phyloP scores from a whole-genome alignment of 2,797 vertebrate species.

The Hafferia zeledoni region DNA sequence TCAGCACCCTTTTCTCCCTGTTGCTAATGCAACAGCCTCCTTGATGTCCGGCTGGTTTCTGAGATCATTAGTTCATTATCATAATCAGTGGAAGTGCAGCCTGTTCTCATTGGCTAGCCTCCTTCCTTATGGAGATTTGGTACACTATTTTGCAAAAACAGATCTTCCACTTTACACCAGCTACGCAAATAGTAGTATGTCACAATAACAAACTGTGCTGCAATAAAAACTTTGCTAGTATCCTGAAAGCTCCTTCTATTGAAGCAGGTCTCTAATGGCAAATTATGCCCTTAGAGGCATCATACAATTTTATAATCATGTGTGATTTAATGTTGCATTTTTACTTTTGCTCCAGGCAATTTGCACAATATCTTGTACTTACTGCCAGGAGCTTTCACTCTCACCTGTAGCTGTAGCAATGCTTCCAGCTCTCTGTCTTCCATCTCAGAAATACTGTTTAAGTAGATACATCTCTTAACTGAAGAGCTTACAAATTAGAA shows the following conservation, averaged over 20 bases:
- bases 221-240: not conserved
- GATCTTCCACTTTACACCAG: not conserved
- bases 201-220: not conserved
- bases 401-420: not conserved
- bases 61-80: not conserved
- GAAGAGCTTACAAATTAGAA: constrained; percentile 26
- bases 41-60: not conserved
- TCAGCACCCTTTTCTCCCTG: not conserved
- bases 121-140: not conserved
- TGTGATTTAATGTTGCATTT: not conserved
- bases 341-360: not conserved
- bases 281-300: not conserved
- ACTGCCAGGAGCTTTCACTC: not conserved
- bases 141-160: not conserved
- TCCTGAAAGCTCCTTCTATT: not conserved
- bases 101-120: not conserved
- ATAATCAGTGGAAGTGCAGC: not conserved
- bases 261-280: not conserved
- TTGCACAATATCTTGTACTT: not conserved
- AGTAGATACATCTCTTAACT: not conserved
- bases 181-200: not conserved
- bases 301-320: not conserved
- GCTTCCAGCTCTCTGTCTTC: not conserved
- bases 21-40: not conserved
- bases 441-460: not conserved